Evolutionary conservation across 2,888 invertebrate species (phyloP).

Genomic region (Drosophila fulvimacula): DNA sequence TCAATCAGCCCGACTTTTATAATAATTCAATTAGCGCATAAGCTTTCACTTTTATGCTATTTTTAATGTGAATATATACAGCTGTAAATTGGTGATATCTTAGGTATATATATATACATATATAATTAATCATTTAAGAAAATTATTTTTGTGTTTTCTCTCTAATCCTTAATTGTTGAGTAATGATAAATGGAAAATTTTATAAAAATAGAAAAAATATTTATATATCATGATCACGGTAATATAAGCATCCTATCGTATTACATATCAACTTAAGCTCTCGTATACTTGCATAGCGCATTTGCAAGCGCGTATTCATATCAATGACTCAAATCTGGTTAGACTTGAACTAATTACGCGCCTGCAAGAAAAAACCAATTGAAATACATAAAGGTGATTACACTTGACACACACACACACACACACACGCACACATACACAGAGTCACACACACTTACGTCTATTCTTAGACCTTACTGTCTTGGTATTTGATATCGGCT

Average conservation of each 20-base stretch:
- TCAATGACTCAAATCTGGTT: conserved; percentile 6
- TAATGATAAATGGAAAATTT: no score
- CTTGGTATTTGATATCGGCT: conserved; percentile 4
- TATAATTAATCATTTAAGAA: no score
- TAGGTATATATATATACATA: no score
- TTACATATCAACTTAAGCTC: background rate
- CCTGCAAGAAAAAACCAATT: conserved; percentile 44
- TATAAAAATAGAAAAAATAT: no score
- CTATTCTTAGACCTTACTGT: conserved; percentile 22
- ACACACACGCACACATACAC: background rate
- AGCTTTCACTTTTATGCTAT: background rate
- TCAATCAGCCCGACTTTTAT: background rate
- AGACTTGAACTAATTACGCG: conserved; percentile 11
- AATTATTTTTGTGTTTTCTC: no score
- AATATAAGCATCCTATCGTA: no score
- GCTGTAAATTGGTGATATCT: no score
- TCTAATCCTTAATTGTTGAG: no score
- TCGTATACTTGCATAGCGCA: no score
- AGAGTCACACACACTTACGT: background rate
- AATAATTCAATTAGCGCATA: background rate
- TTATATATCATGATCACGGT: no score
- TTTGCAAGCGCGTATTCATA: background rate
- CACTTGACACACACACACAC: background rate
- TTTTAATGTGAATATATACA: background rate
- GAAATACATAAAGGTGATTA: conserved; percentile 11